A percentile compares a stretch with the other conserved stretches of the same genome.
These are phyloP conservation scores for Orchesellides sinensis DNA, from an alignment of 2,888 invertebrate species.

Conservation along the genomic window DNA sequence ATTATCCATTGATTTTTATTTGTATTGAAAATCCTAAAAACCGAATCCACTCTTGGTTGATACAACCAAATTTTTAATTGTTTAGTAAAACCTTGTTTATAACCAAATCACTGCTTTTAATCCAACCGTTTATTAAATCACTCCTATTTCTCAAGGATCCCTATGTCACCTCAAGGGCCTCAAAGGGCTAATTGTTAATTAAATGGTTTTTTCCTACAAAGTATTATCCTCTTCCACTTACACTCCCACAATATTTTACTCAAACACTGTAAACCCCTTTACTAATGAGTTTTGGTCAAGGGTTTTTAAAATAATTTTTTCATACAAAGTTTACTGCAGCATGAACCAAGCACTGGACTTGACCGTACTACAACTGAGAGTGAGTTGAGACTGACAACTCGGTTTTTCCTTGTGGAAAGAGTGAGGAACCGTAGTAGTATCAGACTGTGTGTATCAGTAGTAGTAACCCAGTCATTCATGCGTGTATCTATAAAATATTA, in stretches of 20 bases:
- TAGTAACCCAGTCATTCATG: constrained; percentile 5
- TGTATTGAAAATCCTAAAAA: too few species aligned
- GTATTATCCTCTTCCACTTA: too few species aligned
- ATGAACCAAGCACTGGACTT: constrained; percentile 47
- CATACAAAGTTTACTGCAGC: constrained; percentile 10
- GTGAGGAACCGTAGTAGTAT: too few species aligned
- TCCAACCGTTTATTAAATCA: too few species aligned
- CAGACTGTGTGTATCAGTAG: constrained; percentile 1
- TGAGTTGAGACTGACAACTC: constrained; percentile 62
- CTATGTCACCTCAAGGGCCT: too few species aligned
- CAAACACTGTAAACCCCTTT: not conserved
- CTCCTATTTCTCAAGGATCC: too few species aligned
- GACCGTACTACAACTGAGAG: constrained; percentile 53
- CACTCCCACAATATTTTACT: constrained; percentile 8
- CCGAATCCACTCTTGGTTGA: too few species aligned
- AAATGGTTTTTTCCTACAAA: constrained; percentile 40
- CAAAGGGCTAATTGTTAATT: constrained; percentile 32
- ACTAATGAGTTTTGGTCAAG: constrained; percentile 17
- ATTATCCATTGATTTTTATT: too few species aligned
- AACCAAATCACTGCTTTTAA: too few species aligned
- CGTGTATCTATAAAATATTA: not conserved
- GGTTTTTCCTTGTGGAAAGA: constrained; percentile 51
- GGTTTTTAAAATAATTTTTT: constrained; percentile 49
- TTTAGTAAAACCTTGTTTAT: too few species aligned
- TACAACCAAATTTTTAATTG: too few species aligned